Base-by-base conservation (phyloP, 1,140 invertebrate genomes). In the Chlorops oryzae region DNA sequence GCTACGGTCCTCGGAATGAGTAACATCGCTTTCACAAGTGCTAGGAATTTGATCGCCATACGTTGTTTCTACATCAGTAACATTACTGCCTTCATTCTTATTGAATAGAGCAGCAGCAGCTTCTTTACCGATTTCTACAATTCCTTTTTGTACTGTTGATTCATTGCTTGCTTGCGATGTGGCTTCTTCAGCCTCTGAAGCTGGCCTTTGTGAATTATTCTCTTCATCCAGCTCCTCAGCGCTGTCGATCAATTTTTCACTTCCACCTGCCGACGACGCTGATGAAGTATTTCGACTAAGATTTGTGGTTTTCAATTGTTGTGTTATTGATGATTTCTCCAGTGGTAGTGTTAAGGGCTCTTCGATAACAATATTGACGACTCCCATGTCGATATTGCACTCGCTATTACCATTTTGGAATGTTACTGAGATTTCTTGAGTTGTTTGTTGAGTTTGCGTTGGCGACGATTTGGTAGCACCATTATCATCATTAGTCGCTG, bases 101-200 rank as follows among this genome's bases (percentile, higher is more conserved):
- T n/a, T n/a, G n/a, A n/a, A n/a, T n/a, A n/a, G n/a, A n/a, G n/a
- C n/a, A n/a, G n/a, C n/a, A n/a, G n/a, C 66, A 9, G 67, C 67
- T 45, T 70, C 67, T 17, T 57, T 52, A n/a, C 62, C 67, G 41
- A 70, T 70, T 43, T 70, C 67, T 1, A 70, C 67, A 35, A 70
- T 70, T 18, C 67, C 67, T 38, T 43, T 32, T 24, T 32, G 15
- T 34, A 32, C 28, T 28, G 23, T 24, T 4, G 2, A 17, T 42
- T 25, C 28, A 18, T 9, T 6, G 10, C 18, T n/a, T 28, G 25
- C 12, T 28, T 47, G 5, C 20, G 21, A 20, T 4, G 12, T 38
- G 15, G 22, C 21, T 34, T 46, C 17, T 3, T 50, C 44, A 17
- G 18, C 27, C 27, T 48, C 23, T 51, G 49, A 23, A 41, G 51